Percentiles rank a stretch among this genome's conserved stretches.
Evolutionary conservation across 2,113 vertebrate genomes (phyloP).

Genomic region (Plecturocebus donacophilus): DNA sequence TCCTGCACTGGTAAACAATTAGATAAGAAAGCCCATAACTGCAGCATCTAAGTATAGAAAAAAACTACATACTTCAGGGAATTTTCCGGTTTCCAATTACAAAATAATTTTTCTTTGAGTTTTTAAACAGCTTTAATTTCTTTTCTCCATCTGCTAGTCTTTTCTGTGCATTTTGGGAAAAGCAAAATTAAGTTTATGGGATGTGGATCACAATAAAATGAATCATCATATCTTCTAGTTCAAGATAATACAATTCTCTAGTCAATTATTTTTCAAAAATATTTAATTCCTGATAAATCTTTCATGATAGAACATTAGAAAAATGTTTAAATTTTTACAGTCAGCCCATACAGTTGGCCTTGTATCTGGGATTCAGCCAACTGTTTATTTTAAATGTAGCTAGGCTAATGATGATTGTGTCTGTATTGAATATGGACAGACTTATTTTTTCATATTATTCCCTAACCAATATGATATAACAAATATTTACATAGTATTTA

Average conservation of each 20-base stretch:
- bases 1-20: neutral
- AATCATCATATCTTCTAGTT: neutral
- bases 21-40: neutral
- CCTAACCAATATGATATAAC: neutral
- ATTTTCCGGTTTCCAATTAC: neutral
- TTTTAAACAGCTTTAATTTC: neutral
- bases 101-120: neutral
- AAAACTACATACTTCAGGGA: neutral
- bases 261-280: constrained; percentile 18
- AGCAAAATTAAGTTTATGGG: neutral
- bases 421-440: neutral
- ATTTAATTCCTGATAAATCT: neutral
- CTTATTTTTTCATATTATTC: neutral
- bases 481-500: neutral
- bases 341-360: neutral
- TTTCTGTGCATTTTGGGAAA: neutral
- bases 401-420: neutral
- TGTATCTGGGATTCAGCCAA: neutral
- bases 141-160: neutral
- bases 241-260: neutral
- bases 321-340: no score
- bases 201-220: neutral
- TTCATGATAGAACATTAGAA: neutral
- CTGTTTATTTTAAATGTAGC: neutral
- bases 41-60: neutral